Base-by-base conservation (phyloP, 2,888 invertebrate species). In the Antheraea yamamai region DNA sequence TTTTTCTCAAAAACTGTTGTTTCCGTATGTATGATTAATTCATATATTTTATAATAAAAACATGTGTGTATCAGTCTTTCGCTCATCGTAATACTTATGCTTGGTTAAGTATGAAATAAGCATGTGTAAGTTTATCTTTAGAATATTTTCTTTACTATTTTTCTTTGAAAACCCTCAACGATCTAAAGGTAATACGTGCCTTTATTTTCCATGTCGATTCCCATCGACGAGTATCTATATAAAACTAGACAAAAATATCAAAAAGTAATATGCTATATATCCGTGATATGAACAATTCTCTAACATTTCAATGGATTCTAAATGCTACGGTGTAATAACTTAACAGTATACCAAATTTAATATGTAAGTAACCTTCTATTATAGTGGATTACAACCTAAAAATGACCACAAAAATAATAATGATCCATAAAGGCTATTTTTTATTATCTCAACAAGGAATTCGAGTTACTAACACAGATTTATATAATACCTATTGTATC, bases 201-300 rank as follows among this genome's bases (percentile, higher is more conserved):
- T 39, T 70, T 20, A 70, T 70, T 70, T 70, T 70, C 39, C 39
- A 70, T 70, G 20, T 70, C 70, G 39, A 39, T 39, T 39, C 70
- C 39, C 70, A 70, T 70, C 8, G 14, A 70, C n/a, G n/a, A 39
- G n/a, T 70, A 39, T 70, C 39, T 70, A 66, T 39, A n/a, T 70
- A 39, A 70, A 70, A 39, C 39, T 70, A 39, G 70, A n/a, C 39
- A 39, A n/a, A 39, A 70, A 70, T 70, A 70, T 39, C 68, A 35
- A 30, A 68, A 39, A 1, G 0, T 10, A 61, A 23, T 12, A 12
- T 12, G 68, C 6, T 7, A 39, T 70, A 70, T 70, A 39, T 39
- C 39, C 6, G 10, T 70, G 70, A 70, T 20, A 26, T 20, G 39
- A 39, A n/a, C 39, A 70, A 70, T 70, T 39, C 70, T 39, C 70